These are phyloP conservation scores for Menidia beryllina DNA, from an alignment of 2,113 vertebrate genomes.

Conservation along the genomic window DNA sequence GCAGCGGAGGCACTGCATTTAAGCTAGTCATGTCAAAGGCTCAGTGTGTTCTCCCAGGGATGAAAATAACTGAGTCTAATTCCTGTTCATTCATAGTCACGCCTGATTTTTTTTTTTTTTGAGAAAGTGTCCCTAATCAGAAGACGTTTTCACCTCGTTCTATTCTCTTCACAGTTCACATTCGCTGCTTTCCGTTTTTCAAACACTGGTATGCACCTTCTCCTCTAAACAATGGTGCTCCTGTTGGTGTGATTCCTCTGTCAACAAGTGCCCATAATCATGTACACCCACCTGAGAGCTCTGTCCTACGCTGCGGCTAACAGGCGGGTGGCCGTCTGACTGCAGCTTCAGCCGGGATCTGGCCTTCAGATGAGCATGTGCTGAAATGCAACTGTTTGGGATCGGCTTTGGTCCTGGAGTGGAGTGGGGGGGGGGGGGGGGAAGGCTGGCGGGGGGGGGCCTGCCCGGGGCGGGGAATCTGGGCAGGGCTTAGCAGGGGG, in stretches of 20 bases:
- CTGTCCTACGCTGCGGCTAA: too few relatives aligned
- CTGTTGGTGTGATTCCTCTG: conserved; percentile 24
- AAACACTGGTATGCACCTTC: background rate
- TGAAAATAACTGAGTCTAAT: too few relatives aligned
- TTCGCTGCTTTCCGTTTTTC: too few relatives aligned
- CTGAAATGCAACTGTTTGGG: conserved; percentile 16
- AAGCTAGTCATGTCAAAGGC: too few relatives aligned
- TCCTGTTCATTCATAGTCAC: too few relatives aligned
- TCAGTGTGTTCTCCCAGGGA: too few relatives aligned
- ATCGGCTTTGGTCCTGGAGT: background rate
- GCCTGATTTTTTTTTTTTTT: too few relatives aligned
- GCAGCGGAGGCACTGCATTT: too few relatives aligned
- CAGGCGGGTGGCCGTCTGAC: too few relatives aligned
- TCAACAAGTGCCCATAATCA: conserved; percentile 38
- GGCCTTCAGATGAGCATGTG: conserved; percentile 25
- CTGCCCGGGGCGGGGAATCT: conserved; percentile 8
- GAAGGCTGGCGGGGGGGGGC: conserved; percentile 22
- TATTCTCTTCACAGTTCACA: too few relatives aligned
- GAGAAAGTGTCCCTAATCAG: too few relatives aligned
- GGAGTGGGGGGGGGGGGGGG: background rate
- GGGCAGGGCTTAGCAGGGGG: conserved; percentile 14
- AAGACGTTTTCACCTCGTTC: too few relatives aligned
- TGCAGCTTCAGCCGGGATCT: conserved; percentile 34
- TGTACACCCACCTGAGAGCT: conserved; percentile 27
- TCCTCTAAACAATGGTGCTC: conserved; percentile 28